Evolutionary conservation across 2,797 vertebrate genomes (phyloP).

Genomic region (Coranthus polyacanthus): DNA sequence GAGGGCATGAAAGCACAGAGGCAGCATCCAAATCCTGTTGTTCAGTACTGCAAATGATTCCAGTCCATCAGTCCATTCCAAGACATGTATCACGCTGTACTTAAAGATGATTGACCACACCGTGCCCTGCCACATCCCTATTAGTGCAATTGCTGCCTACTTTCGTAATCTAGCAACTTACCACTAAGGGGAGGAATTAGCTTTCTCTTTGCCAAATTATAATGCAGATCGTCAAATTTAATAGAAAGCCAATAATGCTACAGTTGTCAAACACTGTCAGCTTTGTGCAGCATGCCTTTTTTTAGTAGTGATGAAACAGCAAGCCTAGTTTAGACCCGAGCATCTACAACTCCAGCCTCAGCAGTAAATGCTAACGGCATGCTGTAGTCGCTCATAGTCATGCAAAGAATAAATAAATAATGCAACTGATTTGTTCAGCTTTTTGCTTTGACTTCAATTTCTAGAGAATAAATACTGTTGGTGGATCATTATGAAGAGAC

Average conservation of each 20-base stretch:
- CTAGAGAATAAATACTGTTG: slow-evolving; percentile 9
- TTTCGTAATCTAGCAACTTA: slow-evolving; percentile 11
- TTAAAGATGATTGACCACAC: slow-evolving; percentile 5
- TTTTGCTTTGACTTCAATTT: slow-evolving; percentile 41
- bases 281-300: slow-evolving; percentile 11
- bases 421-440: slow-evolving; percentile 51
- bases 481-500: not conserved
- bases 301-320: not conserved
- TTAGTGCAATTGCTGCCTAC: not conserved
- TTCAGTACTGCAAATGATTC: slow-evolving; percentile 4
- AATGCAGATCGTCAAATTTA: slow-evolving; percentile 10
- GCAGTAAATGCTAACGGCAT: slow-evolving; percentile 28
- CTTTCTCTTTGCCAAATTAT: too few species aligned
- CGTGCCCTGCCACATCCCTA: not conserved
- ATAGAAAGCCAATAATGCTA: slow-evolving; percentile 17
- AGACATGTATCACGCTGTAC: slow-evolving; percentile 21
- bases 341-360: slow-evolving; percentile 23
- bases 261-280: slow-evolving; percentile 7
- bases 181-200: not conserved
- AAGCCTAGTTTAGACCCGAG: slow-evolving; percentile 24
- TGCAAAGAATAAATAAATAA: slow-evolving; percentile 26
- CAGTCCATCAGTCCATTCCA: not conserved
- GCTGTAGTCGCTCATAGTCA: slow-evolving; percentile 34
- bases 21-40: not conserved
- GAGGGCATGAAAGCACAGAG: slow-evolving; percentile 8